These are phyloP conservation scores for Phenganax marumi DNA, from an alignment of 92 coral and sea anemone genomes.

Conservation along the genomic window DNA sequence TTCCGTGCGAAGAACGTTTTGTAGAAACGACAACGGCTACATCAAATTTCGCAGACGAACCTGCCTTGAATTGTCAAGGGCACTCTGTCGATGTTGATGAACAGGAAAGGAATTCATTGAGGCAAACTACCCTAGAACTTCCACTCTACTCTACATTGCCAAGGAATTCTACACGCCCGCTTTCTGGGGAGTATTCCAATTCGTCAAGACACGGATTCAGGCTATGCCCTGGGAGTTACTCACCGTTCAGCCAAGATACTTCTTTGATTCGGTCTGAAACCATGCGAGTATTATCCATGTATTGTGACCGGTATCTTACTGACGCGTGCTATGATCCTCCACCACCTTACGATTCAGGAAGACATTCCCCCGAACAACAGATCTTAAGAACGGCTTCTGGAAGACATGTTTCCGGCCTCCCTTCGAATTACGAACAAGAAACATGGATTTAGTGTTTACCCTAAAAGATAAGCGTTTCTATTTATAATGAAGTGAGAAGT, in stretches of 20 bases:
- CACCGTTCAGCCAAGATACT: conserved; percentile 14
- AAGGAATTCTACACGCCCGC: conserved; percentile 5
- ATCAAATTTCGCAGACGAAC: not conserved
- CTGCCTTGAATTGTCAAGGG: not conserved
- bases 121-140: not conserved
- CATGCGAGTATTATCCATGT: conserved; percentile 25
- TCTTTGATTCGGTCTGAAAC: not conserved
- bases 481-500: not conserved
- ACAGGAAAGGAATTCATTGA: not conserved
- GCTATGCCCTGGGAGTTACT: conserved; percentile 3
- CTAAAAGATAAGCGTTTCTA: not conserved
- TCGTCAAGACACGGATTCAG: conserved; percentile 22
- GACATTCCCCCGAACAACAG: not conserved
- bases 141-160: conserved; percentile 38
- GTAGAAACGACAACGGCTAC: not conserved
- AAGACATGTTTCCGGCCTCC: not conserved
- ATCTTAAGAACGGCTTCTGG: not conserved
- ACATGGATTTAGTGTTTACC: conserved; percentile 15
- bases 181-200: not conserved
- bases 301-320: conserved; percentile 31
- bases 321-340: conserved; percentile 29
- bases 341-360: conserved; percentile 21
- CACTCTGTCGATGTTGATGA: conserved; percentile 1
- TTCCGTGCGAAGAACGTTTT: not conserved
- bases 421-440: conserved; percentile 19